Conservation (phyloP, 2,113 vertebrate species). For the Alexandromys fortis region DNA sequence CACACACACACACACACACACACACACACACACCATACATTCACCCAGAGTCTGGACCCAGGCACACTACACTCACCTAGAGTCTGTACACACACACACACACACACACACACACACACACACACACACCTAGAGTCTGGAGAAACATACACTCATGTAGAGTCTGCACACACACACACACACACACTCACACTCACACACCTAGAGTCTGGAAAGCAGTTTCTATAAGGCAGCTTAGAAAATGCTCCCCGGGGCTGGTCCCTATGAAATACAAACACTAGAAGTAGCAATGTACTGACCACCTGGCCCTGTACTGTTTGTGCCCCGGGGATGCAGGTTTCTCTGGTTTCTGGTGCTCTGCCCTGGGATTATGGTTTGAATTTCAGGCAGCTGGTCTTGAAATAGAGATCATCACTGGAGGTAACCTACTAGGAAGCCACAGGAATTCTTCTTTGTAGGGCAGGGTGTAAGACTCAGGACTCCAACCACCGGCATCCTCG, state of each 20-base stretch:
- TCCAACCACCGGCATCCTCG: too few species aligned
- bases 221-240: neutral
- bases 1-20: too few species aligned
- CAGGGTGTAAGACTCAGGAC: neutral
- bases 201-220: neutral
- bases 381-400: neutral
- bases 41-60: neutral
- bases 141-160: neutral
- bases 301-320: neutral
- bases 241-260: neutral
- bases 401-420: fast-evolving
- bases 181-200: neutral
- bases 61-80: neutral
- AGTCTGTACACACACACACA: neutral
- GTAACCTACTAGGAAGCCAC: neutral
- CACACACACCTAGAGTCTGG: neutral
- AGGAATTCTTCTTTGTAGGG: neutral
- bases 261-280: neutral
- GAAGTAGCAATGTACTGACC: too few species aligned
- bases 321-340: neutral
- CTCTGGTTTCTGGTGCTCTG: neutral
- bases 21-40: neutral
- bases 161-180: neutral
- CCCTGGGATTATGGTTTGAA: neutral
- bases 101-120: neutral